phyloP scores from a whole-genome alignment of 92 coral and sea anemone genomes.

The Diadumene lineata region DNA sequence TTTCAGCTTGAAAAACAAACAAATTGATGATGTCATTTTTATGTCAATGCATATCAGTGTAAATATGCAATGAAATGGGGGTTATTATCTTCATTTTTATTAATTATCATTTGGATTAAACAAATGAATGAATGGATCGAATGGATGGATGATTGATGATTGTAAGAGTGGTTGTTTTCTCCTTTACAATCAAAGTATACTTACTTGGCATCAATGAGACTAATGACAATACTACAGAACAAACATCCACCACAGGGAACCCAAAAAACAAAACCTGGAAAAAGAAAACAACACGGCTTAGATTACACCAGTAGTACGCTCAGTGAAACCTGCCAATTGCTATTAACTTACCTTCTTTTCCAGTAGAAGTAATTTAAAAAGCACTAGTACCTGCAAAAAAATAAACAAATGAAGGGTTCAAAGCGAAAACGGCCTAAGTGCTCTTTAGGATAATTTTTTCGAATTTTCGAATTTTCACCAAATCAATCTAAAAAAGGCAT shows the following conservation, averaged over 20 bases:
- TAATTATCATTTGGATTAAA: too few relatives aligned
- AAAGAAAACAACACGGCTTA: background rate
- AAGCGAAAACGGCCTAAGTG: too few relatives aligned
- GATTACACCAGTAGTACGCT: background rate
- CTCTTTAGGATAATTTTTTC: too few relatives aligned
- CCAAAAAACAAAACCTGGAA: conserved; percentile 74
- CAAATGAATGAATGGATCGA: too few relatives aligned
- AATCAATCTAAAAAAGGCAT: too few relatives aligned
- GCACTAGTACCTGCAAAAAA: conserved; percentile 61
- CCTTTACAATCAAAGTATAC: background rate
- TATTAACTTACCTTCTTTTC: conserved; percentile 69
- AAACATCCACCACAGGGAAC: conserved; percentile 63
- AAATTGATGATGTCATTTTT: too few relatives aligned
- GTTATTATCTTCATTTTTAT: too few relatives aligned
- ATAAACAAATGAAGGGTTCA: background rate
- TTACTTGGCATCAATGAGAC: conserved; percentile 81
- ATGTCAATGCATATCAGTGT: too few relatives aligned
- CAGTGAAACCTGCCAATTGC: background rate
- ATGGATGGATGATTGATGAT: too few relatives aligned
- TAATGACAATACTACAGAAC: conserved; percentile 64
- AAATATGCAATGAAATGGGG: too few relatives aligned
- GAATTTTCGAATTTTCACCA: too few relatives aligned
- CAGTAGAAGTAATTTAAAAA: conserved; percentile 74
- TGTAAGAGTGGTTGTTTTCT: background rate
- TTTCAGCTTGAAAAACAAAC: too few relatives aligned